Base-by-base conservation (phyloP, 1,140 invertebrate species). In the Diabrotica undecimpunctata region DNA sequence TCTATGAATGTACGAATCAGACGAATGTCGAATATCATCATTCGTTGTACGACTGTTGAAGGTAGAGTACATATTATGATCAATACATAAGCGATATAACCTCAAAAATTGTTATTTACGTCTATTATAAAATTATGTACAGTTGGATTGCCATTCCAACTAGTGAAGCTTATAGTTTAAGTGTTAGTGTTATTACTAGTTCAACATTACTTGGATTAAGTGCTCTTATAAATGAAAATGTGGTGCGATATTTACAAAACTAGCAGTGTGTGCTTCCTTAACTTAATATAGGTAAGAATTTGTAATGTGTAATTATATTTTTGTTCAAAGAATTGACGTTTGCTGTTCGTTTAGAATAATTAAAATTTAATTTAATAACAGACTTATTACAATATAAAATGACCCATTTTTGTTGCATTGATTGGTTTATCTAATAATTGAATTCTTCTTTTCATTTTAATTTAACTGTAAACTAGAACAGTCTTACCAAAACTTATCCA, bases 41-140 rank as follows among this genome's bases (percentile, higher is more conserved):
- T 67, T 67, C 66, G 61, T 61, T 54, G 59, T 54, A 41, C 61
- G 61, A 62, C 66, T 38, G 61, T 50, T 62, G 35, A n/a, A n/a
- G n/a, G 39, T 12, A 38, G 13, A 8, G 25, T 36, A 41, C 53
- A 12, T 62, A 52, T 8, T 37, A 54, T 12, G 38, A 62, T 62
- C 61, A 46, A 62, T 62, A 62, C 11, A 46, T 11, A 37, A n/a
- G 39, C 35, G 35, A 54, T 62, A 53, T 62, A 62, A 62, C 61
- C 61, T 62, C 61, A 62, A 62, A 62, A 46, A 7, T 46, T 46
- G 0, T 46, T 10, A 46, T n/a, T n/a, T n/a, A n/a, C n/a, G 39
- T 46, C 7, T 46, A 46, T n/a, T 10, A 46, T 46, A 54, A 62
- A 62, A 62, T 62, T 10, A 62, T 54, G 61, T 54, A 25, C 53